Evolutionary conservation across 2,113 vertebrate genomes (phyloP).

Genomic region (Tragulus kanchil): DNA sequence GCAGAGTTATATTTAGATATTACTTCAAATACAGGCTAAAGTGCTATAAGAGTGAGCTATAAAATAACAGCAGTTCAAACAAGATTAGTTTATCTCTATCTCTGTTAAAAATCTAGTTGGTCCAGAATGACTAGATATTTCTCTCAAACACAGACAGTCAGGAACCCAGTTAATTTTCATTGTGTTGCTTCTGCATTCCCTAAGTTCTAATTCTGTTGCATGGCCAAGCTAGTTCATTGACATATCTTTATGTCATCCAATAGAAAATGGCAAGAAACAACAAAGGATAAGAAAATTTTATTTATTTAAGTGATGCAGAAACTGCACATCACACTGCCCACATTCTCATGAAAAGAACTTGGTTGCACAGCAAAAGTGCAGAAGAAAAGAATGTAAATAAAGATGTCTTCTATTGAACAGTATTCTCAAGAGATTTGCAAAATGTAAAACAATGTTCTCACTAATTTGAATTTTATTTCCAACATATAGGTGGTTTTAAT

Average conservation of each 20-base stretch:
- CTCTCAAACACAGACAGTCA: background rate
- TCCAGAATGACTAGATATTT: background rate
- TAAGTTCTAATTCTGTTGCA: background rate
- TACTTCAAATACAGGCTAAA: background rate
- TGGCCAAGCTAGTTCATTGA: background rate
- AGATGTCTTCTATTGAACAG: background rate
- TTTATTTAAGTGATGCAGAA: background rate
- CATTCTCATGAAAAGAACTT: background rate
- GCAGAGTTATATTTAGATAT: background rate
- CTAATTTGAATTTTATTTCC: background rate
- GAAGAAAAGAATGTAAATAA: too few species aligned
- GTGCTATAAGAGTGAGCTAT: background rate
- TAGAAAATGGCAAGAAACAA: background rate
- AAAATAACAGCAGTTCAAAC: background rate
- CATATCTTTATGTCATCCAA: background rate
- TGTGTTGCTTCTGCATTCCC: background rate
- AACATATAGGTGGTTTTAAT: slow-evolving; percentile 11
- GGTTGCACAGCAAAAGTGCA: background rate
- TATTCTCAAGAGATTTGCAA: background rate
- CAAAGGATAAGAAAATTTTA: background rate
- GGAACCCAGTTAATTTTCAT: background rate
- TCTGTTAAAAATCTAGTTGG: background rate
- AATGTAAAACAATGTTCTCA: background rate
- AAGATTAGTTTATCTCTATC: background rate
- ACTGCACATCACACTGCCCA: background rate